Conservation (phyloP, 1,140 invertebrate genomes). For the Belonocnema kinseyi region DNA sequence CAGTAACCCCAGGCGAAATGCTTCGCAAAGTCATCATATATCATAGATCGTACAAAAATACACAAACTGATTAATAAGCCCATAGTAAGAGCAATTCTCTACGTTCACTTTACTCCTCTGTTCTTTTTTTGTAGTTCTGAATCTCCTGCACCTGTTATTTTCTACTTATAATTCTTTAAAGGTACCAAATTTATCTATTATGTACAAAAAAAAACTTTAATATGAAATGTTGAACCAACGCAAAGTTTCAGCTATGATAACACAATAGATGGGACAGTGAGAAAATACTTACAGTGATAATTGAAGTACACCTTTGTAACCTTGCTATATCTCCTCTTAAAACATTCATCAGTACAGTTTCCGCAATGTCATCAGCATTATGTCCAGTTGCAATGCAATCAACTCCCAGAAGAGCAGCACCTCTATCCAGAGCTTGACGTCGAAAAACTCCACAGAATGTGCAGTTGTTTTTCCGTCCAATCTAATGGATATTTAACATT, state of each 20-base stretch:
- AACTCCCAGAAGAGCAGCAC: slow-evolving; percentile 90
- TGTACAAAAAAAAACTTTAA: too few relatives aligned
- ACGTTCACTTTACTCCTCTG: too few relatives aligned
- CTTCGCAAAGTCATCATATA: too few relatives aligned
- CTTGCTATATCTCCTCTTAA: slow-evolving; percentile 97
- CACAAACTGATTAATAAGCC: too few relatives aligned
- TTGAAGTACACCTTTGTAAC: slow-evolving; percentile 92
- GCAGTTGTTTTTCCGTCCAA: slow-evolving; percentile 98
- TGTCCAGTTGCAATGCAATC: slow-evolving; percentile 98
- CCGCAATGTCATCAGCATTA: slow-evolving; percentile 99
- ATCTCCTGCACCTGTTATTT: neutral
- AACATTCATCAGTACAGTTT: slow-evolving; percentile 99
- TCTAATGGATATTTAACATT: slow-evolving; percentile 72
- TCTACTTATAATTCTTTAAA: neutral
- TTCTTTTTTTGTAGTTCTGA: too few relatives aligned
- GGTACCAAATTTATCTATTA: too few relatives aligned
- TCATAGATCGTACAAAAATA: too few relatives aligned
- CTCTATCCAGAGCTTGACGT: slow-evolving; percentile 96
- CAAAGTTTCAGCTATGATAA: too few relatives aligned
- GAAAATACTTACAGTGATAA: slow-evolving; percentile 84
- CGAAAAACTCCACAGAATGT: slow-evolving; percentile 99
- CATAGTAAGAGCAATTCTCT: too few relatives aligned
- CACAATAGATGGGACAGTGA: neutral
- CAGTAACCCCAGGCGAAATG: too few relatives aligned
- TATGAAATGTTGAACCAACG: too few relatives aligned